A percentile compares a stretch with the other conserved stretches of the same genome.
phyloP scores from a whole-genome alignment of 2,113 vertebrate genomes.

The Gnathonemus echidnorhynchus region DNA sequence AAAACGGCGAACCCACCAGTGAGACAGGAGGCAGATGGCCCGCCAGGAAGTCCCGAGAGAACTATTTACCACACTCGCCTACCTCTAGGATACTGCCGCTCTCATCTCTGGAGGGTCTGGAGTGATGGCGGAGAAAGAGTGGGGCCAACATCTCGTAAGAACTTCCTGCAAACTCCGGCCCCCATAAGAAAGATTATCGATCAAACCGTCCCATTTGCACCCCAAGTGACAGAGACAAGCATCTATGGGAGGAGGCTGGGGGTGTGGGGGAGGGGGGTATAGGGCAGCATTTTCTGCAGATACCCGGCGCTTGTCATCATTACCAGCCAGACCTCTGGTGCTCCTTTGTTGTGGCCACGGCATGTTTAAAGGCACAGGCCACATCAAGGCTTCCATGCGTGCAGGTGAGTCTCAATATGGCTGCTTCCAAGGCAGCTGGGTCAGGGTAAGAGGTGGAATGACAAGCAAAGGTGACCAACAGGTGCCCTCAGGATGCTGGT shows the following conservation, averaged over 20 bases:
- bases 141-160: not conserved
- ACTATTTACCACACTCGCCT: not conserved
- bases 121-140: not conserved
- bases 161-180: not conserved
- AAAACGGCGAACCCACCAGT: not conserved
- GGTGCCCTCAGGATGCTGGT: not conserved
- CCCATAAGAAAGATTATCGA: not conserved
- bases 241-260: not conserved
- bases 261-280: not conserved
- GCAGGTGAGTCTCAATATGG: not conserved
- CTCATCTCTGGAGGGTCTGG: not conserved
- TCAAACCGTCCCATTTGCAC: not conserved
- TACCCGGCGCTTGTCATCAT: not conserved
- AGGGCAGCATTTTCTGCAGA: not conserved
- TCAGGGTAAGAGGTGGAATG: not conserved
- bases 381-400: not conserved
- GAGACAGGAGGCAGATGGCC: conserved; percentile 7
- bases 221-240: not conserved
- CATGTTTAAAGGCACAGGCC: not conserved
- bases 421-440: not conserved
- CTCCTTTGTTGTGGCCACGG: not conserved
- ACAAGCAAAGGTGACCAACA: not conserved
- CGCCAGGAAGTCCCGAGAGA: not conserved
- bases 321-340: not conserved
- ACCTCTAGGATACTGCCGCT: not conserved